Evolutionary conservation across 2,797 vertebrate genomes (phyloP).

Genomic region (Scolopax rusticola): DNA sequence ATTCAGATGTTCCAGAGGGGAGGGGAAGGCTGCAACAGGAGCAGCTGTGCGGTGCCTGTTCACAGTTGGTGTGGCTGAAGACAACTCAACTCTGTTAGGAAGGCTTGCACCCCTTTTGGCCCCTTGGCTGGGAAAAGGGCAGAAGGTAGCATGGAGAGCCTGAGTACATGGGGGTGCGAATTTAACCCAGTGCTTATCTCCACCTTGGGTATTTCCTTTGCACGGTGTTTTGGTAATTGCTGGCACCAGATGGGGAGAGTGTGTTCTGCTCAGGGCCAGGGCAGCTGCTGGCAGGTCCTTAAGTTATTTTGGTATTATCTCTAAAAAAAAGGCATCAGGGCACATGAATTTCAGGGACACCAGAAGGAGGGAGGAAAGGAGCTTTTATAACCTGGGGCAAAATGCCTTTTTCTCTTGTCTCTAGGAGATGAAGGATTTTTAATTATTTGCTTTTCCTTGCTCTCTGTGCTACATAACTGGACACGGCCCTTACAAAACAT

Average conservation of each 20-base stretch:
- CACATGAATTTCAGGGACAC: not conserved
- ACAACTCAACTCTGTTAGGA: not conserved
- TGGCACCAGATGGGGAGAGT: not conserved
- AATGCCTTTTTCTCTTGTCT: not conserved
- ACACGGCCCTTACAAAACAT: not conserved
- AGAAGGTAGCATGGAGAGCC: not conserved
- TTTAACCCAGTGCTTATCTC: not conserved
- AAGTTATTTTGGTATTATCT: not conserved
- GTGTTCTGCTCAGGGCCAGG: not conserved
- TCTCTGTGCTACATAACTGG: not conserved
- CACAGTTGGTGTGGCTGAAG: not conserved
- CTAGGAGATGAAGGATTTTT: not conserved
- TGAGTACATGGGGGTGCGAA: not conserved
- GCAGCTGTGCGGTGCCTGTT: not conserved
- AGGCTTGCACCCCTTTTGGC: not conserved
- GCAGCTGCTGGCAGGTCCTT: not conserved
- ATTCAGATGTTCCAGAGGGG: not conserved
- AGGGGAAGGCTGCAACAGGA: not conserved
- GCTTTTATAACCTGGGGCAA: not conserved
- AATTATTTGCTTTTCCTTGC: not conserved
- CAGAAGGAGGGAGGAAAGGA: not conserved
- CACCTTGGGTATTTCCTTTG: not conserved
- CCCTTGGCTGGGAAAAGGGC: not conserved
- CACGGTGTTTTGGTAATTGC: not conserved
- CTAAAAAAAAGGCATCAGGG: not conserved